A percentile compares a stretch with the other conserved stretches of the same genome.
phyloP scores from a whole-genome alignment of 2,888 invertebrate genomes.

The Cryptus armator region DNA sequence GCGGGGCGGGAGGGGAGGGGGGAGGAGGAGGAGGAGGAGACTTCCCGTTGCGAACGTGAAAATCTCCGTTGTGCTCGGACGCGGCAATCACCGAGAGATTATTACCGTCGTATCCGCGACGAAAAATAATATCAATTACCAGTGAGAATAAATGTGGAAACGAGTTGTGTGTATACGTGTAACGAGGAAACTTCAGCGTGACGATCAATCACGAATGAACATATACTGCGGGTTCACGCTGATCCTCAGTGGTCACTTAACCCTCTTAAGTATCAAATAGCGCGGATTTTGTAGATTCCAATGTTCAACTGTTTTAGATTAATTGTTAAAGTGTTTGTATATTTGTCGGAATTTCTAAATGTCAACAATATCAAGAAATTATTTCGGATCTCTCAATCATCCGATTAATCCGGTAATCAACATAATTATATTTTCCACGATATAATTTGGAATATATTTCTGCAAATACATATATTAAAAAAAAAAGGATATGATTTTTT shows the following conservation, averaged over 20 bases:
- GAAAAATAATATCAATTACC: conserved; percentile 60
- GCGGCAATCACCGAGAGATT: conserved; percentile 48
- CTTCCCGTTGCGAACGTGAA: conserved; percentile 35
- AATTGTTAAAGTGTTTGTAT: no score
- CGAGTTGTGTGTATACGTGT: conserved; percentile 43
- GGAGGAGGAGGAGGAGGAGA: conserved; percentile 5
- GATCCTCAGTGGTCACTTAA: background rate
- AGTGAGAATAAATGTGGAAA: conserved; percentile 13
- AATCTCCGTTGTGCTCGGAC: conserved; percentile 23
- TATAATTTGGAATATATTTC: no score
- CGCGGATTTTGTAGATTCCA: background rate
- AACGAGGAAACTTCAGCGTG: conserved; percentile 57
- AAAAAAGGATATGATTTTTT: no score
- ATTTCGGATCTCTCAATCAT: no score
- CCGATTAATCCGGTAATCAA: no score
- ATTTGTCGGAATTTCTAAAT: no score
- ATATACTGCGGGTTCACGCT: background rate
- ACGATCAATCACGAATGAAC: conserved; percentile 40
- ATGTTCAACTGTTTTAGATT: no score
- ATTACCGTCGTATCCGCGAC: conserved; percentile 43
- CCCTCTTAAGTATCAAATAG: background rate
- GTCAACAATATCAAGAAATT: no score
- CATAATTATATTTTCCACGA: no score
- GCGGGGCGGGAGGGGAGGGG: no score
- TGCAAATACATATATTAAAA: no score